A percentile compares a stretch with the other conserved stretches of the same genome.
Evolutionary conservation across 2,113 vertebrate genomes (phyloP).

Genomic region (Thryonomys swinderianus): DNA sequence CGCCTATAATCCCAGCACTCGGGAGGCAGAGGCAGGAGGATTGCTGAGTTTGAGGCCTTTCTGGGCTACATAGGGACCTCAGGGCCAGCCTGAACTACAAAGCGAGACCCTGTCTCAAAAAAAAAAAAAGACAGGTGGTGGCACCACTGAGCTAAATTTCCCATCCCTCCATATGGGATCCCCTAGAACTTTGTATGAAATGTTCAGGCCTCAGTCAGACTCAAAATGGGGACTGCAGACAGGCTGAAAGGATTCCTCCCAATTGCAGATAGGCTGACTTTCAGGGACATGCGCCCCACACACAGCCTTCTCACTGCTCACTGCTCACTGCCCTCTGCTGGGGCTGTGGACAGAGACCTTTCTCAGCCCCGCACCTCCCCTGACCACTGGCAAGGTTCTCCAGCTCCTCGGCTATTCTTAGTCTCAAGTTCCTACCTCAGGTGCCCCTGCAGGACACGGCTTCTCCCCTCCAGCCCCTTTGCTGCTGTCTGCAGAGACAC

Average conservation of each 20-base stretch:
- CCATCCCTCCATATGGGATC: no score
- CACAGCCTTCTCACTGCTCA: not conserved
- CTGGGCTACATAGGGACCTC: no score
- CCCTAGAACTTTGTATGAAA: accelerated
- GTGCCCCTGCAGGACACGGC: not conserved
- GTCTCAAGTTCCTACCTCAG: not conserved
- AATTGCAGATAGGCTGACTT: not conserved
- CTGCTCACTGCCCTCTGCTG: no score
- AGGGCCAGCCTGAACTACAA: no score
- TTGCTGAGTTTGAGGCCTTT: no score
- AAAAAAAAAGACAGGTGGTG: no score
- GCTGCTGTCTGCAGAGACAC: no score
- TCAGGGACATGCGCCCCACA: accelerated
- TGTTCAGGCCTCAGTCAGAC: not conserved
- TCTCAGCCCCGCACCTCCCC: not conserved
- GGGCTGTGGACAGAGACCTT: no score
- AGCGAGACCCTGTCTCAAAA: no score
- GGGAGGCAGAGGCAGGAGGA: no score
- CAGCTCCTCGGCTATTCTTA: not conserved
- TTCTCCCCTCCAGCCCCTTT: not conserved
- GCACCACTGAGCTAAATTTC: no score
- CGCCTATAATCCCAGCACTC: no score
- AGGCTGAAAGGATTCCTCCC: accelerated
- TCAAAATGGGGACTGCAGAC: not conserved
- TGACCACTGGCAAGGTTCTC: not conserved